Conservation (phyloP, 2,113 vertebrate genomes). For the Corydoras sp. region DNA sequence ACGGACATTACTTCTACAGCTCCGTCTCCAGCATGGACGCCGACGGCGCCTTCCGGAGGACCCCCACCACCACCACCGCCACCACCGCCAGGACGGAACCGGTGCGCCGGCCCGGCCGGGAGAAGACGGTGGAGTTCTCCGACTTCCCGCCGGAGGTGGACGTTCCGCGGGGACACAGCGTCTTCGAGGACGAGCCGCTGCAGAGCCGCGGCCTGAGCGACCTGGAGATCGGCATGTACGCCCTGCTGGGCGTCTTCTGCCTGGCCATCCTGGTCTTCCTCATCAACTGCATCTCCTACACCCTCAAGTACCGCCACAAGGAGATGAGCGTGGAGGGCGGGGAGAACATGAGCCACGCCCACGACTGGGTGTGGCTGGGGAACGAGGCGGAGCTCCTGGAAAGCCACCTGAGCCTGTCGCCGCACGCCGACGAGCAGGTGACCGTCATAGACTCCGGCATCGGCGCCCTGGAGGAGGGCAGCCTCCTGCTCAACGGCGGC, state of each 20-base stretch:
- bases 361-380: slow-evolving; percentile 97
- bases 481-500: slow-evolving; percentile 75
- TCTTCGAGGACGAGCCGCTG: slow-evolving; percentile 67
- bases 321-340: slow-evolving; percentile 85
- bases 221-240: slow-evolving; percentile 96
- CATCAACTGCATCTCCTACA: slow-evolving; percentile 90
- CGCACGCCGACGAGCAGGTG: slow-evolving; percentile 74
- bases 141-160: slow-evolving; percentile 88
- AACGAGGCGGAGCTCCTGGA: slow-evolving; percentile 84
- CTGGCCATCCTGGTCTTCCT: slow-evolving; percentile 95
- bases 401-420: slow-evolving; percentile 64
- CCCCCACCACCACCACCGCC: slow-evolving; percentile 66
- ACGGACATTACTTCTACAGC: slow-evolving; percentile 66
- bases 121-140: slow-evolving; percentile 79
- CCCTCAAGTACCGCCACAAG: slow-evolving; percentile 88
- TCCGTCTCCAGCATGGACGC: slow-evolving; percentile 75
- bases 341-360: slow-evolving; percentile 79
- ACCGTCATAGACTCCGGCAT: slow-evolving; percentile 78
- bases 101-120: slow-evolving; percentile 63
- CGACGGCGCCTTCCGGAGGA: slow-evolving; percentile 63
- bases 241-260: slow-evolving; percentile 92
- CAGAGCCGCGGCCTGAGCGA: slow-evolving; percentile 80
- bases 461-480: slow-evolving; percentile 66
- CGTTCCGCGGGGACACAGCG: slow-evolving; percentile 65
- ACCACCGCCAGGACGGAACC: slow-evolving; percentile 71